Percentiles rank a stretch among this genome's conserved stretches.
These are phyloP conservation scores for Nasonia oneida DNA, from an alignment of 2,888 invertebrate species.

Conservation along the genomic window DNA sequence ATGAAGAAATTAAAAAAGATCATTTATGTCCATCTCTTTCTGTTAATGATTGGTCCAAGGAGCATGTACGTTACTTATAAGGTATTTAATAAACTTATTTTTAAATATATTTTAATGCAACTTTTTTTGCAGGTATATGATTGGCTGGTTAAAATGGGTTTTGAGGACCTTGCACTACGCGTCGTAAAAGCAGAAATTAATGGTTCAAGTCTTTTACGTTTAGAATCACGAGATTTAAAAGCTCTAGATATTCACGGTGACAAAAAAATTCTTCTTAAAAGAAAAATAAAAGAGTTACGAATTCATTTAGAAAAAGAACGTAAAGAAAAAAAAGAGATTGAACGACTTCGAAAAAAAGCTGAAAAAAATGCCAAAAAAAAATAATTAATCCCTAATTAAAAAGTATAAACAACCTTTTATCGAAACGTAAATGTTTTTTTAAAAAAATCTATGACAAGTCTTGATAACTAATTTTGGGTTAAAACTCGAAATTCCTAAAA, in stretches of 20 bases:
- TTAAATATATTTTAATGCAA: background rate
- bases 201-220: slow-evolving; percentile 90
- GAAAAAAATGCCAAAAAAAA: slow-evolving; percentile 87
- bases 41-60: slow-evolving; percentile 89
- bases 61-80: slow-evolving; percentile 81
- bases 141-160: slow-evolving; percentile 90
- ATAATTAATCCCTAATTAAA: slow-evolving; percentile 61
- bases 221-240: slow-evolving; percentile 96
- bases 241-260: slow-evolving; percentile 89
- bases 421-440: background rate
- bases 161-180: slow-evolving; percentile 93
- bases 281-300: slow-evolving; percentile 91
- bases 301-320: slow-evolving; percentile 89
- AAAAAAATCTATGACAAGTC: background rate
- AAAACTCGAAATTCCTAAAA: background rate
- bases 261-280: slow-evolving; percentile 91
- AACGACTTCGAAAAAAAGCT: slow-evolving; percentile 92
- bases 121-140: slow-evolving; percentile 88
- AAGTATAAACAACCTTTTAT: background rate
- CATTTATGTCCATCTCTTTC: slow-evolving; percentile 85
- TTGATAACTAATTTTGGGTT: background rate
- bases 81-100: slow-evolving; percentile 62
- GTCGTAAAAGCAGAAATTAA: slow-evolving; percentile 94
- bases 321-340: slow-evolving; percentile 90
- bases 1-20: slow-evolving; percentile 83